phyloP scores from a whole-genome alignment of 2,797 vertebrate species.

The Lates japonicus region DNA sequence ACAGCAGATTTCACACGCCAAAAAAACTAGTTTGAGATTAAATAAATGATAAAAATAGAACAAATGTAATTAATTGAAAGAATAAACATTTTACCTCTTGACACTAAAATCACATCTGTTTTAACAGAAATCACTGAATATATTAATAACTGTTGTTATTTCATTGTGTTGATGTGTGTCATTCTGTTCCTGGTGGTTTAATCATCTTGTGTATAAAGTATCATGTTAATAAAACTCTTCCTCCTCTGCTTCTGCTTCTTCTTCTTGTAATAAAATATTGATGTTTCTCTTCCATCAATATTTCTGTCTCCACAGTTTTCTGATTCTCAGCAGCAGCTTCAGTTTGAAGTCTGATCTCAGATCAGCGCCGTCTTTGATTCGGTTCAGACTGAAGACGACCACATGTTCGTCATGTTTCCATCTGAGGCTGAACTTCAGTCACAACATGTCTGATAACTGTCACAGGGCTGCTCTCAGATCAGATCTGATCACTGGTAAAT shows the following conservation, averaged over 20 bases:
- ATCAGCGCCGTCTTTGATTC: constrained; percentile 1
- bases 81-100: too few relatives aligned
- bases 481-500: background rate
- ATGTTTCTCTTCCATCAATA: constrained; percentile 4
- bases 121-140: too few relatives aligned
- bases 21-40: too few relatives aligned
- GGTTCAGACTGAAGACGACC: background rate
- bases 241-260: background rate
- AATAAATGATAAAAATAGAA: too few relatives aligned
- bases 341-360: constrained; percentile 9
- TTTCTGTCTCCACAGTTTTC: constrained; percentile 20
- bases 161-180: too few relatives aligned
- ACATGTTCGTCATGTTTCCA: background rate
- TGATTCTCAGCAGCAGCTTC: background rate
- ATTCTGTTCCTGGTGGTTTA: too few relatives aligned
- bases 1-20: too few relatives aligned
- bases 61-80: too few relatives aligned
- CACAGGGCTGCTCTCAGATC: background rate
- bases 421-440: background rate
- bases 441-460: background rate
- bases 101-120: too few relatives aligned
- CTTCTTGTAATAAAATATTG: background rate
- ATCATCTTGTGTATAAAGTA: background rate
- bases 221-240: background rate
- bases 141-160: too few relatives aligned